Base-by-base conservation (phyloP, 2,888 invertebrate species). In the Campaea margaritaria region DNA sequence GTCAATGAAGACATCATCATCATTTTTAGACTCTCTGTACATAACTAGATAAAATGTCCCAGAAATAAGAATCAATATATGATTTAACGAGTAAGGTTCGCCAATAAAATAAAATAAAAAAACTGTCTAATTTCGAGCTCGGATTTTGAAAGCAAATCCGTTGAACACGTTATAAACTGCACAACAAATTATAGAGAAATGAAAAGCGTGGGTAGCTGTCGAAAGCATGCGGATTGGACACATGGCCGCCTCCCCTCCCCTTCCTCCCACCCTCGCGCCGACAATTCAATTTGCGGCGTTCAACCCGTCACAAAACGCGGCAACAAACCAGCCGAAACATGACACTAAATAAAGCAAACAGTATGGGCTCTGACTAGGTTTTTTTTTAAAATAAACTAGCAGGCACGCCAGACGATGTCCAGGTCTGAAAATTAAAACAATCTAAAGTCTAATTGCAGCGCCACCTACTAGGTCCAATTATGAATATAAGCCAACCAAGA, bases 241-340 rank as follows among this genome's bases (percentile, higher is more conserved):
- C 57, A 64, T 64, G 54, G 52, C 57, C 54, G 45, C 55, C 55
- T 41, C 31, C 64, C 10, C 31, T 1, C 9, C 31, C 31, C 55
- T 54, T 41, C 31, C 64, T 53, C 57, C 43, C 31, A 62, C 42
- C 61, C 42, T 45, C 42, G 49, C 48, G 28, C 67, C 67, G 47
- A 68, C 71, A 69, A 73, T 72, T 71, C 71, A 73, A 73, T 74
- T 74, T 71, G 67, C 62, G 67, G 69, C 60, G 51, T 62, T 60
- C 61, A 51, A 62, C 58, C 66, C 64, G 60, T 67, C 67, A 70
- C 68, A 69, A 70, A 69, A 65, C 67, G 56, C 50, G 50, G 59
- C 52, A 57, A 58, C 63, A 65, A 61, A 61, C 31, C 55, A 45
- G 34, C 31, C 46, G 42, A 59, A 54, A 55, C 36, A 38, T 4